A percentile compares a stretch with the other conserved stretches of the same genome.
Conservation (phyloP, 2,888 invertebrate species). For the Acleris literana region DNA sequence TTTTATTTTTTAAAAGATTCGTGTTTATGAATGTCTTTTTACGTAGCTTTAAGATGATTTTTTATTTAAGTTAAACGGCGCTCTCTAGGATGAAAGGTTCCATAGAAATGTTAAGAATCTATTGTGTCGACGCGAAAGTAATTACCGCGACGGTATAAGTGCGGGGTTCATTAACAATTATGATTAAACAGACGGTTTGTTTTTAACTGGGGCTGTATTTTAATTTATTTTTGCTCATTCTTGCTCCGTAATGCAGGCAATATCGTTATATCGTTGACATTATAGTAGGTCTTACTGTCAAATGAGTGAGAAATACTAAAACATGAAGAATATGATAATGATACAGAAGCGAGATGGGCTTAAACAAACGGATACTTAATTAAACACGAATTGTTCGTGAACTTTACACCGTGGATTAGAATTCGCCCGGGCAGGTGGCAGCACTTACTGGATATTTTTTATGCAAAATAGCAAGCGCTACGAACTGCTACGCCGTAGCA, state of each 20-base stretch:
- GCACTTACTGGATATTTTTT: neutral
- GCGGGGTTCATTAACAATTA: too few species aligned
- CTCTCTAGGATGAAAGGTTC: conserved; percentile 7
- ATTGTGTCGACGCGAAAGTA: conserved; percentile 15
- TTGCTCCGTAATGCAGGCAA: too few species aligned
- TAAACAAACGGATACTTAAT: too few species aligned
- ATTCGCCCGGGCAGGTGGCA: neutral
- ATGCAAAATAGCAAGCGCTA: conserved; percentile 17
- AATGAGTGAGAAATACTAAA: too few species aligned
- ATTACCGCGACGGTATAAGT: conserved; percentile 4
- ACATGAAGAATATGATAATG: too few species aligned
- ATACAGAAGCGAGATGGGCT: too few species aligned
- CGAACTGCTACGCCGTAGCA: conserved; percentile 33
- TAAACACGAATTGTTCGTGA: neutral
- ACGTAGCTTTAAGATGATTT: conserved; percentile 3
- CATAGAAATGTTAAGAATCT: conserved; percentile 13
- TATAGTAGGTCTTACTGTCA: too few species aligned
- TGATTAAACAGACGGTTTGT: too few species aligned
- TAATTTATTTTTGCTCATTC: too few species aligned
- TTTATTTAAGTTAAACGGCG: conserved; percentile 1
- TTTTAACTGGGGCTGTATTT: too few species aligned
- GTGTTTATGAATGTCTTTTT: neutral
- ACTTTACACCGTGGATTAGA: neutral
- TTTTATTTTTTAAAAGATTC: neutral
- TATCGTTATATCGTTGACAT: too few species aligned